Conservation (phyloP, 1,140 invertebrate species). For the Penaeus vannamei region DNA sequence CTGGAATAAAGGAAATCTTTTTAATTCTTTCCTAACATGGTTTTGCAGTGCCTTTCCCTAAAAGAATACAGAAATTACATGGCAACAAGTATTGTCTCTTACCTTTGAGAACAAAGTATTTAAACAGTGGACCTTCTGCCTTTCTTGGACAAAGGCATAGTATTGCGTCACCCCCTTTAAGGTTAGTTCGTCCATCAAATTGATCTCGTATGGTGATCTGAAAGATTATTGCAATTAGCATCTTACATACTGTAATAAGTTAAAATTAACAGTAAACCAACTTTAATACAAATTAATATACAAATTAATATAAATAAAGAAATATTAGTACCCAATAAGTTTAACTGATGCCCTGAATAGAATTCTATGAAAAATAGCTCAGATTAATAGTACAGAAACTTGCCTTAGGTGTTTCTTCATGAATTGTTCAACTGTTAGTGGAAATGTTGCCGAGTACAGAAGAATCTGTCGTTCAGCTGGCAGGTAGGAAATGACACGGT, state of each 20-base stretch:
- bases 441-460: constrained; percentile 99
- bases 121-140: constrained; percentile 99
- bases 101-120: constrained; percentile 99
- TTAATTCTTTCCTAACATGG: constrained; percentile 39
- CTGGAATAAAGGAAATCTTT: constrained; percentile 74
- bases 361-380: too few species aligned
- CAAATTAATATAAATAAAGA: too few species aligned
- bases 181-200: constrained; percentile 99
- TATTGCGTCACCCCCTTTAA: constrained; percentile 99
- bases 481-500: constrained; percentile 94
- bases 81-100: constrained; percentile 65
- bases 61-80: not conserved
- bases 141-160: constrained; percentile 99
- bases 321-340: too few species aligned
- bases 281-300: too few species aligned
- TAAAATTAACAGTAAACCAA: too few species aligned
- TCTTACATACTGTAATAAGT: too few species aligned
- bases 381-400: not conserved
- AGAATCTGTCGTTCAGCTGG: constrained; percentile 97
- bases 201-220: constrained; percentile 93
- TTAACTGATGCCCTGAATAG: too few species aligned
- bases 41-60: not conserved
- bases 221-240: not conserved
- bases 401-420: constrained; percentile 79
- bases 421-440: constrained; percentile 98